Conservation (phyloP, 2,888 invertebrate species). For the Lingula anatina region DNA sequence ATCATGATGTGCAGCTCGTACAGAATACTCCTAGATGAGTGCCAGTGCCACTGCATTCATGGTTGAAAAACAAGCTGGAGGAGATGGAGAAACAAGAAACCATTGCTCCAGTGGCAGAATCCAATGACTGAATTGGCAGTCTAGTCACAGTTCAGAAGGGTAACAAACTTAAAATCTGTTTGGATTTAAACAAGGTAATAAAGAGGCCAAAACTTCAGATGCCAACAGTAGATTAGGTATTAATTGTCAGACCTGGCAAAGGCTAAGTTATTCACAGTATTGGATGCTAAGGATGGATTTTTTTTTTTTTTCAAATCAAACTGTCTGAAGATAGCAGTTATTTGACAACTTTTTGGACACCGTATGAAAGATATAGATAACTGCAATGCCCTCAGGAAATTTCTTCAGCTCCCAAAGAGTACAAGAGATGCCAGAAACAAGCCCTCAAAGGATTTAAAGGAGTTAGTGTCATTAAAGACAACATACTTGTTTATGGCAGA, state of each 20-base stretch:
- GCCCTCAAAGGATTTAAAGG: background rate
- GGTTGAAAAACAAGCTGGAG: background rate
- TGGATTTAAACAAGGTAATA: too few species aligned
- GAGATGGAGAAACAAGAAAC: background rate
- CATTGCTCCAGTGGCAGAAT: background rate
- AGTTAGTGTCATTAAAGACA: background rate
- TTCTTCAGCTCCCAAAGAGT: background rate
- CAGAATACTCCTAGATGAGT: too few species aligned
- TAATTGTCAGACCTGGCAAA: too few species aligned
- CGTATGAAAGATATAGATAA: background rate
- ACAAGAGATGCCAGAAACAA: background rate
- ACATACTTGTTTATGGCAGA: background rate
- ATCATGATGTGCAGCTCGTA: too few species aligned
- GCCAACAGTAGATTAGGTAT: background rate
- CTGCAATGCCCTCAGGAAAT: background rate
- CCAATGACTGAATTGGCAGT: conserved; percentile 2
- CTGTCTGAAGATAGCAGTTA: background rate
- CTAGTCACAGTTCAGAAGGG: background rate
- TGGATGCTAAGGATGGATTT: background rate
- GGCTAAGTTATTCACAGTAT: too few species aligned
- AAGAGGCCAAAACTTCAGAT: too few species aligned
- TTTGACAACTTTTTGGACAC: background rate
- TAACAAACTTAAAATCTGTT: background rate
- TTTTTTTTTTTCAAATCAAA: background rate
- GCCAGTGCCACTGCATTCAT: too few species aligned